Base-by-base conservation (phyloP, 2,113 vertebrate genomes). In the Accipiter cooperii region DNA sequence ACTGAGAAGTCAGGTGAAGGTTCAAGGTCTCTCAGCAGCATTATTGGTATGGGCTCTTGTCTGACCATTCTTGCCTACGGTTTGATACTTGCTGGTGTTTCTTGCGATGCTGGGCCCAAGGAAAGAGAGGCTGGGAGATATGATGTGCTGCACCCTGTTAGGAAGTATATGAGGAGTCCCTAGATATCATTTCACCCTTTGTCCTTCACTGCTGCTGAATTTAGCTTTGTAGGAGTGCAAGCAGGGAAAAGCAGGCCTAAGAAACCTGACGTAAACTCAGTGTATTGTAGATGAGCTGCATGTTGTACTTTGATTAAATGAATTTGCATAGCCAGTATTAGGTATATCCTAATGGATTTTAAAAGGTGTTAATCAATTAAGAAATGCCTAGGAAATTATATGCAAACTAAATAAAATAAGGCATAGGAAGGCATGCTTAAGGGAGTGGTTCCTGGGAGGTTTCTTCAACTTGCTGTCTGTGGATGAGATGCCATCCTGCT, bases 341-440 rank as follows among this genome's bases (percentile, higher is more conserved):
- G 75, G 60, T 88, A 80, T 86, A 86, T 74, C 75, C 71, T 92
- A 90, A 91, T 77, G 78, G 52, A 69, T 86, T 93, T 90, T 3
- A 85, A 91, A 91, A 91, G 49, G 90, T 90, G 84, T 80, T 91
- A 91, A 91, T 96, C 54, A 94, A 83, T 93, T 96, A 93, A 96
- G 84, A 82, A 91, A 34, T 74, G 36, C 68, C 83, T 86, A 95
- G 92, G 80, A 93, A 96, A 96, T 79, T 0, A 83, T 85, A 96
- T 90, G 92, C 63, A 91, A 95, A 83, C 49, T 49, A 74, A 94
- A 88, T 71, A 82, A 71, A 82, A 82, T 49, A 78, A 77, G 68
- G 76, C 80, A 84, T 65, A 2, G 0, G 47, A 93, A 94, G 70
- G 31, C 65, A 13, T 93, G 61, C 63, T 91, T 75, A 85, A 89